phyloP scores from a whole-genome alignment of 2,797 vertebrate species.

The Bradypodion pumilum region DNA sequence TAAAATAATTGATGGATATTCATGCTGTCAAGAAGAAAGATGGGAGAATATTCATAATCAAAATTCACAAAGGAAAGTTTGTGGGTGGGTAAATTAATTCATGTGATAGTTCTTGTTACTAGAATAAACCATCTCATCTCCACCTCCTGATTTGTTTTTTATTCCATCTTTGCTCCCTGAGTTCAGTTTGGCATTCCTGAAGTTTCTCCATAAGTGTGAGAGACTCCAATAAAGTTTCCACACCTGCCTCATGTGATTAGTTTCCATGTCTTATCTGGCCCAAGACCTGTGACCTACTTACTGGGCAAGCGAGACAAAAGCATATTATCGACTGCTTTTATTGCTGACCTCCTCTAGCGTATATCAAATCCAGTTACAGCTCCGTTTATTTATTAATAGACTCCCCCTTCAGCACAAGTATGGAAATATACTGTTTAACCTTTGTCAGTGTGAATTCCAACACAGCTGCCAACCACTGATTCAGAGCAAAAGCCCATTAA shows the following conservation, averaged over 20 bases:
- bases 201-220: slow-evolving; percentile 15
- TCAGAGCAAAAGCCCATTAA: slow-evolving; percentile 22
- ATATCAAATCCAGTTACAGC: slow-evolving; percentile 59
- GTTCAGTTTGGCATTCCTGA: not conserved
- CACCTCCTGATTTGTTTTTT: not conserved
- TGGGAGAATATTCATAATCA: not conserved
- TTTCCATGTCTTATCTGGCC: slow-evolving; percentile 38
- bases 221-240: not conserved
- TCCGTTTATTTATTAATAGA: slow-evolving; percentile 64
- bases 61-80: not conserved
- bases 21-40: not conserved
- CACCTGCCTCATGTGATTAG: slow-evolving; percentile 22
- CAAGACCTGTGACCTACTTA: slow-evolving; percentile 4
- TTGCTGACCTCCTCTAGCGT: slow-evolving; percentile 54
- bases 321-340: slow-evolving; percentile 55
- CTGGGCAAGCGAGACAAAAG: slow-evolving; percentile 31
- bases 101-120: not conserved
- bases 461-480: slow-evolving; percentile 27
- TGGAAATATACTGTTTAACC: slow-evolving; percentile 42
- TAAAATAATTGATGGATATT: not conserved
- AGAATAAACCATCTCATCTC: slow-evolving; percentile 15
- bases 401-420: slow-evolving; percentile 24
- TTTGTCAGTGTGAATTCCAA: slow-evolving; percentile 16
- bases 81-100: not conserved
- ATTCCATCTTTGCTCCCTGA: slow-evolving; percentile 3